phyloP scores from a whole-genome alignment of 2,797 vertebrate genomes.

The Ambastaia sidthimunki region DNA sequence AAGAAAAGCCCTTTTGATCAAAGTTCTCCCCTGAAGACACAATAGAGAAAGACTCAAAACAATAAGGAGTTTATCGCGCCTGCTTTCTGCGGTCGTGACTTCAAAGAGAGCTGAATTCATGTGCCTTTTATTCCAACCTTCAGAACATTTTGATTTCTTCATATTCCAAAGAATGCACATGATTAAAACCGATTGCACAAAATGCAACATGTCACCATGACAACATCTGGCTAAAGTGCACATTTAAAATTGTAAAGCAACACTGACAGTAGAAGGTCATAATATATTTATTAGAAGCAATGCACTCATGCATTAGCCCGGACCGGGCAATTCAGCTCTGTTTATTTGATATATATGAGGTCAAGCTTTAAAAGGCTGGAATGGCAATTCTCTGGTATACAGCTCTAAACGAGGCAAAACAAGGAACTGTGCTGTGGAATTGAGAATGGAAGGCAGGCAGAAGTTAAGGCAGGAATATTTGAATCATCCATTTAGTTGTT shows the following conservation, averaged over 20 bases:
- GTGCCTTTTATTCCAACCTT: slow-evolving; percentile 33
- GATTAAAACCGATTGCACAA: slow-evolving; percentile 31
- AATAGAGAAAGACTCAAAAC: slow-evolving; percentile 34
- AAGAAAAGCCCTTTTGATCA: slow-evolving; percentile 51
- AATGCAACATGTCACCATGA: slow-evolving; percentile 37
- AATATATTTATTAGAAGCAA: slow-evolving; percentile 32
- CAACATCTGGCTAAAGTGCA: slow-evolving; percentile 21
- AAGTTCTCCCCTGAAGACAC: slow-evolving; percentile 51
- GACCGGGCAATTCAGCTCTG: not conserved
- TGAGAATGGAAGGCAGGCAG: not conserved
- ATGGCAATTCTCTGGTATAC: not conserved
- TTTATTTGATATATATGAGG: slow-evolving; percentile 17
- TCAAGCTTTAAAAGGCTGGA: slow-evolving; percentile 22
- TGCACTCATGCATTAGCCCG: slow-evolving; percentile 28
- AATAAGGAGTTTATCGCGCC: slow-evolving; percentile 43
- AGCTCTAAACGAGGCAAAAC: slow-evolving; percentile 2
- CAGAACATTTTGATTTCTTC: slow-evolving; percentile 26
- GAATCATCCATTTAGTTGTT: too few species aligned
- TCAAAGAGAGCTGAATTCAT: slow-evolving; percentile 43
- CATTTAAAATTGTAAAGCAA: slow-evolving; percentile 12
- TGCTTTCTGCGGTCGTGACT: slow-evolving; percentile 42
- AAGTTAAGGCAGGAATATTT: too few species aligned
- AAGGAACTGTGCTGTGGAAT: not conserved
- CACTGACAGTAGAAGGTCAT: slow-evolving; percentile 13
- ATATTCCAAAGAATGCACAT: slow-evolving; percentile 22